Conservation (phyloP, 2,113 vertebrate species). For the Scomber japonicus region DNA sequence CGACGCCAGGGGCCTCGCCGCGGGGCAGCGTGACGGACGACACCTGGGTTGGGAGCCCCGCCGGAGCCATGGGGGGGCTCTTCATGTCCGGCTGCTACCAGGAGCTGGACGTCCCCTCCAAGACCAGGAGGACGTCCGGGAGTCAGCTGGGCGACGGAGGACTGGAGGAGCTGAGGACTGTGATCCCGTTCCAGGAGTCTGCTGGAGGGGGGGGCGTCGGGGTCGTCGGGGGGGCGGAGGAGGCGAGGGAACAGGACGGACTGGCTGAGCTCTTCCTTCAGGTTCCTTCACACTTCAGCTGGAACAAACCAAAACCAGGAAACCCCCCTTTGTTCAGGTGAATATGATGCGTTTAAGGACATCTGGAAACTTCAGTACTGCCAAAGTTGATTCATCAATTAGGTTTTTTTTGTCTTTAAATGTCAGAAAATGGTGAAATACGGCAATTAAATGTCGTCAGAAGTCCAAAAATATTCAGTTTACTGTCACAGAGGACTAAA, state of each 20-base stretch:
- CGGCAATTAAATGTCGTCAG: too few relatives aligned
- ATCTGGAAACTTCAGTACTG: too few relatives aligned
- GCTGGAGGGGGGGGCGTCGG: too few relatives aligned
- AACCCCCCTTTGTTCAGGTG: constrained; percentile 93
- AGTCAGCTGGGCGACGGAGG: constrained; percentile 87
- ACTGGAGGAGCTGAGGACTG: constrained; percentile 85
- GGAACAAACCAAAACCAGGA: constrained; percentile 95
- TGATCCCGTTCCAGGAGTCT: constrained; percentile 86
- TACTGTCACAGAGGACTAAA: too few relatives aligned
- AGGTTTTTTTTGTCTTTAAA: too few relatives aligned
- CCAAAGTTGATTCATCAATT: too few relatives aligned
- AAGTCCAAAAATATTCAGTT: too few relatives aligned
- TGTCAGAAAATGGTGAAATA: too few relatives aligned
- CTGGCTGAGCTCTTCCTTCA: constrained; percentile 93
- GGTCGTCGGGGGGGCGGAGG: constrained; percentile 40
- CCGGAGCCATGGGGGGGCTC: constrained; percentile 81
- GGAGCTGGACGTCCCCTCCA: constrained; percentile 94
- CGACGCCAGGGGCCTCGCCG: constrained; percentile 91
- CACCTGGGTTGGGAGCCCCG: constrained; percentile 87
- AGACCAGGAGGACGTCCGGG: constrained; percentile 94
- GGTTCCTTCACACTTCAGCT: constrained; percentile 94
- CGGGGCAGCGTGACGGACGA: constrained; percentile 94
- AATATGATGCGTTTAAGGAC: too few relatives aligned
- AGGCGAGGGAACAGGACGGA: constrained; percentile 86
- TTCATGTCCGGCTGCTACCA: constrained; percentile 84